These are phyloP conservation scores for Mustelus asterias DNA, from an alignment of 2,113 vertebrate genomes.

Conservation along the genomic window DNA sequence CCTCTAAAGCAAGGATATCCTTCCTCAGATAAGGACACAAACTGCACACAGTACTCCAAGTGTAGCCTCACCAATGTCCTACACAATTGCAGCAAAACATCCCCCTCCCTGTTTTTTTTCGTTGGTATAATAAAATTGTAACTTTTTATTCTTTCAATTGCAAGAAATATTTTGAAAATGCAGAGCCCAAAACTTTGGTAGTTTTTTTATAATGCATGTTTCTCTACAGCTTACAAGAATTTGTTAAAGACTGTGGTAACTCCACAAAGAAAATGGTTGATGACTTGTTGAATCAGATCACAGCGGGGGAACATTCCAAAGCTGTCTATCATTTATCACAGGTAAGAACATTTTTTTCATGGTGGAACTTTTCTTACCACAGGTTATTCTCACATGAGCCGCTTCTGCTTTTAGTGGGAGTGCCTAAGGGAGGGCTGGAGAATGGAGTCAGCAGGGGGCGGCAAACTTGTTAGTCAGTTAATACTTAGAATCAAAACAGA, in stretches of 20 bases:
- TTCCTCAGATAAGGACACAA: too few species aligned
- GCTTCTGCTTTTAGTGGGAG: neutral
- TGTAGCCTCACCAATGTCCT: too few species aligned
- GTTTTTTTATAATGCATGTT: neutral
- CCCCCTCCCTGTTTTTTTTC: too few species aligned
- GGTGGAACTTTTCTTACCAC: neutral
- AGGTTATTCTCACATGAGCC: neutral
- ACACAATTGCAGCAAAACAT: too few species aligned
- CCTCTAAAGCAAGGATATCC: too few species aligned
- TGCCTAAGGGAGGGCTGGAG: neutral
- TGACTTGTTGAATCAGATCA: slow-evolving; percentile 89
- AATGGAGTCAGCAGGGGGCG: neutral
- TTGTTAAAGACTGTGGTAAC: slow-evolving; percentile 81
- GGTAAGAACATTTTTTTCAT: slow-evolving; percentile 47
- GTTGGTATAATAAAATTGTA: neutral
- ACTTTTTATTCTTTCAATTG: neutral
- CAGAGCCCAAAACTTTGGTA: neutral
- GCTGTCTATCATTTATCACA: slow-evolving; percentile 78
- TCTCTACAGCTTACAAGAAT: slow-evolving; percentile 79
- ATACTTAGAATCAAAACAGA: neutral
- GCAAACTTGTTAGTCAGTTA: neutral
- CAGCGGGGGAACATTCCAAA: slow-evolving; percentile 79
- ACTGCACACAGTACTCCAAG: too few species aligned
- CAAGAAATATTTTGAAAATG: neutral
- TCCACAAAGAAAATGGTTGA: slow-evolving; percentile 82